Percentiles rank a stretch among this genome's conserved stretches.
These are phyloP conservation scores for Tenthredo distinguenda DNA, from an alignment of 2,888 invertebrate genomes.

Conservation along the genomic window DNA sequence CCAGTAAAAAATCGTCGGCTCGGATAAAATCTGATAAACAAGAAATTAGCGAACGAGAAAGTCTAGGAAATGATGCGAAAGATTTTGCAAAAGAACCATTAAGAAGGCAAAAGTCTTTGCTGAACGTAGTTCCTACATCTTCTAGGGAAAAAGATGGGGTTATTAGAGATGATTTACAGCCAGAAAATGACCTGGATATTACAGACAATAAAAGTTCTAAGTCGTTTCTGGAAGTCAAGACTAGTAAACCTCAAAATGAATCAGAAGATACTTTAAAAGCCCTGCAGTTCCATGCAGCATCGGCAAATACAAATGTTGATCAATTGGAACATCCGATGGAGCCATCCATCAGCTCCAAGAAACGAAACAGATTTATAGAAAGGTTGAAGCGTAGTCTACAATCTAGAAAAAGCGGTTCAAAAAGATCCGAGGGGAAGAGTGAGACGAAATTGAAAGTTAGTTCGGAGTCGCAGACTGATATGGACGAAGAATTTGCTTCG, in stretches of 20 bases:
- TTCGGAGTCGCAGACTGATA: neutral
- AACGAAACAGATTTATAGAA: neutral
- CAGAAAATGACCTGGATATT: neutral
- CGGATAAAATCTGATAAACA: neutral
- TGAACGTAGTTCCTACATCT: conserved; percentile 6
- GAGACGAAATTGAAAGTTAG: neutral
- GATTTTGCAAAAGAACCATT: neutral
- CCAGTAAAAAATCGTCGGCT: neutral
- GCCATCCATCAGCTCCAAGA: neutral
- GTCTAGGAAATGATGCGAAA: neutral
- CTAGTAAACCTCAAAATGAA: neutral
- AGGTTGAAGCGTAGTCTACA: conserved; percentile 7
- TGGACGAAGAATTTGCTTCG: neutral
- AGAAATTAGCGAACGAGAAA: neutral
- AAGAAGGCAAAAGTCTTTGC: neutral
- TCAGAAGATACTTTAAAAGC: neutral
- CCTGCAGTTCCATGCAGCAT: neutral
- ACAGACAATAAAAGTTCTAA: neutral
- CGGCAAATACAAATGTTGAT: neutral
- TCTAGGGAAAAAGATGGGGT: neutral
- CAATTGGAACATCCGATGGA: neutral
- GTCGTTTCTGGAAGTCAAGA: neutral
- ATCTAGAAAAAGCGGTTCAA: neutral
- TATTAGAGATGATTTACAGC: neutral
- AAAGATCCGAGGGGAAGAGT: neutral